Evolutionary conservation across 23 tunicate genomes (phyloP).

Genomic region (Corella eumyota): DNA sequence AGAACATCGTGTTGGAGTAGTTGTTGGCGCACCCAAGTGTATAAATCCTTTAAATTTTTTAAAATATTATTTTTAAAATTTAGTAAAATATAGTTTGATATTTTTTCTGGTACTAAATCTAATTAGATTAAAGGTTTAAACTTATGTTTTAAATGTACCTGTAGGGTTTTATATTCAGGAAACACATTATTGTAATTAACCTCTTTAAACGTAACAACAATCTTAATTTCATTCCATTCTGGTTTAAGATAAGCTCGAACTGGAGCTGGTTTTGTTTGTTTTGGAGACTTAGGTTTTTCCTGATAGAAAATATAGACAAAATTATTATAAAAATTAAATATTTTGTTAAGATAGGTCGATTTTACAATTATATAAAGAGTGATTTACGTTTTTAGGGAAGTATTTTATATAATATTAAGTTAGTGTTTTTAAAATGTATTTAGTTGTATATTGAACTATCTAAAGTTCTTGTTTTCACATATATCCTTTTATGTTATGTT

Average conservation of each 20-base stretch:
- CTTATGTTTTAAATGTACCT: slow-evolving; percentile 16
- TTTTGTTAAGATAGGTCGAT: too few relatives aligned
- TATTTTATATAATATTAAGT: too few relatives aligned
- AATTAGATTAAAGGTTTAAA: not conserved
- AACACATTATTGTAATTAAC: slow-evolving; percentile 19
- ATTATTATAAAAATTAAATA: too few relatives aligned
- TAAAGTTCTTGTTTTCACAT: too few relatives aligned
- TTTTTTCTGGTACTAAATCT: not conserved
- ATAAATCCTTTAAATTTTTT: slow-evolving; percentile 48
- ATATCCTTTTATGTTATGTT: too few relatives aligned
- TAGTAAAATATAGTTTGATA: not conserved
- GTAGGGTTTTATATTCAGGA: slow-evolving; percentile 46
- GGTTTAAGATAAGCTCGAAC: slow-evolving; percentile 31
- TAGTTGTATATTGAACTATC: too few relatives aligned
- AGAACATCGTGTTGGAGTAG: slow-evolving; percentile 29
- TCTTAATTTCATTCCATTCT: slow-evolving; percentile 23
- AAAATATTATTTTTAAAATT: not conserved
- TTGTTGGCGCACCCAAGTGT: slow-evolving; percentile 54
- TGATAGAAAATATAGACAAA: not conserved
- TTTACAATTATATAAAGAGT: too few relatives aligned
- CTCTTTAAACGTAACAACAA: slow-evolving; percentile 27
- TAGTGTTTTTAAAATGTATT: too few relatives aligned
- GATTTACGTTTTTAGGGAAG: too few relatives aligned
- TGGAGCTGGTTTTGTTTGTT: not conserved
- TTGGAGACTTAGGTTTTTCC: slow-evolving; percentile 2